These are phyloP conservation scores for Hydrotaea cyrtoneurina DNA, from an alignment of 2,888 invertebrate species.

Conservation along the genomic window DNA sequence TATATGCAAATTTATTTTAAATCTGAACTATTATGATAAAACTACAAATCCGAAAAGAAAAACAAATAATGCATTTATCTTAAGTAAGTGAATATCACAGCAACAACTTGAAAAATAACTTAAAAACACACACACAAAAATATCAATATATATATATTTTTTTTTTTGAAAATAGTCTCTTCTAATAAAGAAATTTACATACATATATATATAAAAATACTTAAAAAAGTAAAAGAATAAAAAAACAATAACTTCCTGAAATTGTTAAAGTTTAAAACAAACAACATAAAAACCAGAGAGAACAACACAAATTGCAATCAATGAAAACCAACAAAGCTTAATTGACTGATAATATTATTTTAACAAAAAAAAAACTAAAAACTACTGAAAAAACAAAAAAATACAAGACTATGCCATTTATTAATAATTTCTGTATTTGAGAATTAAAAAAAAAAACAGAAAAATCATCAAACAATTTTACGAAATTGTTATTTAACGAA, in stretches of 20 bases:
- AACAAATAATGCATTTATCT: slow-evolving; percentile 69
- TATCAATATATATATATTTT: too few relatives aligned
- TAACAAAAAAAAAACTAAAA: not conserved
- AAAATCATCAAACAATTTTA: slow-evolving; percentile 30
- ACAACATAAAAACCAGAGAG: slow-evolving; percentile 31
- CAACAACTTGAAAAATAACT: slow-evolving; percentile 29
- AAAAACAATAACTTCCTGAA: slow-evolving; percentile 45
- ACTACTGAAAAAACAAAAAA: slow-evolving; percentile 9
- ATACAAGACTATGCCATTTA: slow-evolving; percentile 51
- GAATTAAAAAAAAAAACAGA: slow-evolving; percentile 43
- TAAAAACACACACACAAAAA: not conserved
- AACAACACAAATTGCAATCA: slow-evolving; percentile 35
- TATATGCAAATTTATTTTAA: slow-evolving; percentile 22
- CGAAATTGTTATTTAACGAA: slow-evolving; percentile 57
- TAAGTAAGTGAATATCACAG: slow-evolving; percentile 51
- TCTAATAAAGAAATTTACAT: slow-evolving; percentile 2
- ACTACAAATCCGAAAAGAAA: slow-evolving; percentile 42
- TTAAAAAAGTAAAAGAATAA: slow-evolving; percentile 22
- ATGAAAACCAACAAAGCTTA: slow-evolving; percentile 46
- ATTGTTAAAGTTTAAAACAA: slow-evolving; percentile 49
- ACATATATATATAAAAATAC: slow-evolving; percentile 18
- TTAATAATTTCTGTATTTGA: slow-evolving; percentile 48
- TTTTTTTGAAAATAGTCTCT: slow-evolving; percentile 37
- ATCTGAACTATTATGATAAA: slow-evolving; percentile 61
- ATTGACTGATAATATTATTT: slow-evolving; percentile 66